Evolutionary conservation across 2,888 invertebrate genomes (phyloP).

Genomic region (Monopis laevigella): DNA sequence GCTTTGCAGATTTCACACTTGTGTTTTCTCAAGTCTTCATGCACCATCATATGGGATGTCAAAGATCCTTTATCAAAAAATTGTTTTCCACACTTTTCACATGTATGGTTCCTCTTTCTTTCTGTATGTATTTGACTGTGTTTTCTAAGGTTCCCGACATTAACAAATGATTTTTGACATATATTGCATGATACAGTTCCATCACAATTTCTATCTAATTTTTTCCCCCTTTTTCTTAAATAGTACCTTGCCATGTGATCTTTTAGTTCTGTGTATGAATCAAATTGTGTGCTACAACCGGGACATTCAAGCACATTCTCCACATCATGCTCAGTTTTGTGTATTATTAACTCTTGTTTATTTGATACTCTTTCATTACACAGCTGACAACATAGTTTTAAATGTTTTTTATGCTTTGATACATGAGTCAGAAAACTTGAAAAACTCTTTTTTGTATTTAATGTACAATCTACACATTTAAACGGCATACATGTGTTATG

Average conservation of each 20-base stretch:
- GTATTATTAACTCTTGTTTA: constrained; percentile 22
- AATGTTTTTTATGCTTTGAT: constrained; percentile 64
- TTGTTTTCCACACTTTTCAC: constrained; percentile 43
- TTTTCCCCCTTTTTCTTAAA: constrained; percentile 25
- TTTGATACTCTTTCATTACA: constrained; percentile 32
- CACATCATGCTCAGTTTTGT: constrained; percentile 24
- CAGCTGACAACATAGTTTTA: constrained; percentile 53
- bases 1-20: constrained; percentile 44
- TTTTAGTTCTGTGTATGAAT: constrained; percentile 26
- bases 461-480: constrained; percentile 72
- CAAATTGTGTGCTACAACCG: constrained; percentile 37
- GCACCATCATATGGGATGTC: constrained; percentile 30
- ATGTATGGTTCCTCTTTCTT: constrained; percentile 36
- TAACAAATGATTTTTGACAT: constrained; percentile 38
- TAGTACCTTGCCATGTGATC: constrained; percentile 30
- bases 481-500: constrained; percentile 71
- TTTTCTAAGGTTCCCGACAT: constrained; percentile 31
- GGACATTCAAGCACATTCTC: constrained; percentile 23
- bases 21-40: constrained; percentile 35
- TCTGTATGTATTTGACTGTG: constrained; percentile 69
- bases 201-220: constrained; percentile 22
- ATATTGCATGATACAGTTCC: constrained; percentile 29
- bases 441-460: constrained; percentile 63
- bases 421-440: constrained; percentile 65
- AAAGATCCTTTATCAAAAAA: constrained; percentile 35